phyloP scores from a whole-genome alignment of 1,140 invertebrate species.

The Panulirus ornatus region DNA sequence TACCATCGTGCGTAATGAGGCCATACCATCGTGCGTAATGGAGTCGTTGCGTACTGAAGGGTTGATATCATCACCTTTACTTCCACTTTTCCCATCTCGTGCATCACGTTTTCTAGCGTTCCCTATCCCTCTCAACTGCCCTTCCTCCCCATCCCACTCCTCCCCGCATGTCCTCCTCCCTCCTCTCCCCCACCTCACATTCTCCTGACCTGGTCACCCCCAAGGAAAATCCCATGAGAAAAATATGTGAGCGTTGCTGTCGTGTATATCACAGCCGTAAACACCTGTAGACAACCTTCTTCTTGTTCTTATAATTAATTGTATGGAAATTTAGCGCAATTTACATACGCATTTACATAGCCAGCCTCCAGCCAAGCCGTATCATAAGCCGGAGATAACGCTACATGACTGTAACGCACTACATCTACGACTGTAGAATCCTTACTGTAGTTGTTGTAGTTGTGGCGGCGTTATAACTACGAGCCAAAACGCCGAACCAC shows the following conservation, averaged over 20 bases:
- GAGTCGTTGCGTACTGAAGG: no score
- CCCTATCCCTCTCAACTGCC: not conserved
- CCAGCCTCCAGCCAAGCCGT: not conserved
- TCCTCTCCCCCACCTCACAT: not conserved
- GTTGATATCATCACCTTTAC: not conserved
- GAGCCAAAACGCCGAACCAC: no score
- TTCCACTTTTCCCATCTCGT: not conserved
- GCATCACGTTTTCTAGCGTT: not conserved
- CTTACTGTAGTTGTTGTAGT: no score
- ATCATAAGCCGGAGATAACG: not conserved
- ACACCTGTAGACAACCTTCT: not conserved
- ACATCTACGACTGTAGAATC: no score
- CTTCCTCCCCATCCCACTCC: slow-evolving; percentile 13
- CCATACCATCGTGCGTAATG: no score
- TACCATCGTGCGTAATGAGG: no score
- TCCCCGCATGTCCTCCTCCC: not conserved
- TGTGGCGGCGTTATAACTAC: no score
- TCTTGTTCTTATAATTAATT: slow-evolving; percentile 29
- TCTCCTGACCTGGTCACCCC: not conserved
- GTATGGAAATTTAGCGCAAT: not conserved
- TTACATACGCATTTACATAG: not conserved
- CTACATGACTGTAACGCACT: no score
- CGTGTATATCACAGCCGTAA: not conserved
- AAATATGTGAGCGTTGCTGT: not conserved
- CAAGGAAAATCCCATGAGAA: not conserved